These are phyloP conservation scores for Todiramphus chloris DNA, from an alignment of 2,113 vertebrate species.

Conservation along the genomic window DNA sequence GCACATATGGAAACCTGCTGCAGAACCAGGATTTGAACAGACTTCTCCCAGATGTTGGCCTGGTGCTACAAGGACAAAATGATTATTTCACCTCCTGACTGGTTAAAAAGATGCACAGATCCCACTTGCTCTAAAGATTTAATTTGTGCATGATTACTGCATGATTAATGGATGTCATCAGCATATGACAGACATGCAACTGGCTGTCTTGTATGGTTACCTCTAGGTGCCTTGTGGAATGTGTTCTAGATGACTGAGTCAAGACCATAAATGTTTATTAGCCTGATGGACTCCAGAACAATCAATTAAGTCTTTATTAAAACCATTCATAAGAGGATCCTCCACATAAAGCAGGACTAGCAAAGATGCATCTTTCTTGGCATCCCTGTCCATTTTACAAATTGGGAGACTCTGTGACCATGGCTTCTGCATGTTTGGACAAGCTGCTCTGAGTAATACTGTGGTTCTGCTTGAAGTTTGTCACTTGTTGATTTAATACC, in stretches of 20 bases:
- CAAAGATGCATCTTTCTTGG: background rate
- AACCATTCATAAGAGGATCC: background rate
- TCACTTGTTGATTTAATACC: background rate
- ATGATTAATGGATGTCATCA: background rate
- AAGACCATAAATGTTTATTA: constrained; percentile 29
- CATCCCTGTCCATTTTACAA: background rate
- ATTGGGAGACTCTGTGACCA: background rate
- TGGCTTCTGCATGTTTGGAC: background rate
- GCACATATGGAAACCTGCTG: background rate
- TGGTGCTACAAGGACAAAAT: background rate
- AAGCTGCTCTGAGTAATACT: constrained; percentile 18
- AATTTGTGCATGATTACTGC: background rate
- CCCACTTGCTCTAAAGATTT: background rate
- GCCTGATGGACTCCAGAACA: constrained; percentile 11
- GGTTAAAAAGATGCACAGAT: background rate
- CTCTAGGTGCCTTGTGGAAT: constrained; percentile 5
- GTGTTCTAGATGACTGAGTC: constrained; percentile 34
- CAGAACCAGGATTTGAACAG: background rate
- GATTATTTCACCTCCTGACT: background rate
- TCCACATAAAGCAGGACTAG: background rate
- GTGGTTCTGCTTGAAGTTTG: constrained; percentile 29
- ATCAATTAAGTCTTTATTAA: constrained; percentile 46
- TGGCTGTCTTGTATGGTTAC: background rate
- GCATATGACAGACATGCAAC: background rate
- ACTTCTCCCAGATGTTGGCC: rapidly evolving